Evolutionary conservation across 2,888 invertebrate species (phyloP), one percentile per base, ranked within the genome.

Genomic region (Thymelicus sylvestris): DNA sequence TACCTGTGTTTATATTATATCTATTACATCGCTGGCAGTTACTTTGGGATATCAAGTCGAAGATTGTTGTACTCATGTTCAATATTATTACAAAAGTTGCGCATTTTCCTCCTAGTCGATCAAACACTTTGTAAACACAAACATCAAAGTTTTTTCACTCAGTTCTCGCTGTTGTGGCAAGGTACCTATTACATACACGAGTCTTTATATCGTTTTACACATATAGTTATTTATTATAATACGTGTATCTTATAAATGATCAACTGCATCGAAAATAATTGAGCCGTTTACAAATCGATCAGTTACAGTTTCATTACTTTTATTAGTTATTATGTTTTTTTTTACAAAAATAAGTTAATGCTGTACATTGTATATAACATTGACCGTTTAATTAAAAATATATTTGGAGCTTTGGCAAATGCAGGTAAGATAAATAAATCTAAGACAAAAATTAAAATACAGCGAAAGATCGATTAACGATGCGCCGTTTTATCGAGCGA

Each of bases 21-120:
- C 4, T 31, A 31, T 31, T 5, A 31, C 31, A 8, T 7, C 7
- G 6, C 7, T 41, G 41, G 1, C 10, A 8, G 41, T 41, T 8
- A 41, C 10, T 41, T 44, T 44, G 44, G 44, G 8, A 8, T 41
- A 41, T 44, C 44, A 10, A 12, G 19, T n/a, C 12, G 24, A 6
- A 62, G 12, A 47, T 63, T 48, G 62, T 12, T 63, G 62, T 24
- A 63, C 55, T 24, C 13, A 31, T 41, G 57, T 57, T n/a, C 57
- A 57, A 66, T 44, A 44, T 66, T 44, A 66, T 66, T 66, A 66
- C 44, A 55, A n/a, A 66, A 66, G 66, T 57, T 66, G 55, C 55
- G 19, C 19, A 55, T 55, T 55, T 55, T 55, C 55, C 55, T 19
- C 24, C 6, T 24, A 55, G 55, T 55, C 12, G 55, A 55, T 24